Percentiles rank a stretch among this genome's conserved stretches.
phyloP scores from a whole-genome alignment of 2,797 vertebrate species.

The Lepus townsendii region DNA sequence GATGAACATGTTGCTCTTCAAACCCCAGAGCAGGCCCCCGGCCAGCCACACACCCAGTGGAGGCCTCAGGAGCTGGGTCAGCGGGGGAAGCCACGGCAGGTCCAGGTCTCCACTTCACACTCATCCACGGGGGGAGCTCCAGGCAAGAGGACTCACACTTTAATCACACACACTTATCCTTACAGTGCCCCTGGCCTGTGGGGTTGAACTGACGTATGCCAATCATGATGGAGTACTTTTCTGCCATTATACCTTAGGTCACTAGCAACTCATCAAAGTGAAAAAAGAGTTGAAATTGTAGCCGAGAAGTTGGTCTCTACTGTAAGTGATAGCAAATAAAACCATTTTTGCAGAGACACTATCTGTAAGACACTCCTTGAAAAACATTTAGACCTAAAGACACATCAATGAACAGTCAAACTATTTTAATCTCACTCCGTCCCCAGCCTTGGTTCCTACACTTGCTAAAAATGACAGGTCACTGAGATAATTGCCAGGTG shows the following conservation, averaged over 20 bases:
- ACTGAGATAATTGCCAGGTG: background rate
- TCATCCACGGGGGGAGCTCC: background rate
- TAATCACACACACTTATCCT: background rate
- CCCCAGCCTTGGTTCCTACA: conserved; percentile 12
- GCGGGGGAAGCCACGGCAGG: background rate
- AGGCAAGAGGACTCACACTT: background rate
- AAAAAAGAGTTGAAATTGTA: conserved; percentile 11
- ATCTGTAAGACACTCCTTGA: background rate
- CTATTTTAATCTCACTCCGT: background rate
- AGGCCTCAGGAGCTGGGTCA: background rate
- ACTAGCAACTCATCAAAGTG: conserved; percentile 35
- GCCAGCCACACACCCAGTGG: background rate
- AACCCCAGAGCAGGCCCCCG: background rate
- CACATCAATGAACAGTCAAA: background rate
- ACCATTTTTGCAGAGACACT: background rate
- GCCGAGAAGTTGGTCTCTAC: background rate
- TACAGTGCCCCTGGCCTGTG: background rate
- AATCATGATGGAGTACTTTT: background rate
- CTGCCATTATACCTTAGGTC: background rate
- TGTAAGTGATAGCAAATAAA: conserved; percentile 12
- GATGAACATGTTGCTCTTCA: background rate
- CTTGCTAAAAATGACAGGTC: conserved; percentile 3
- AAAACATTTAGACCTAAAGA: background rate
- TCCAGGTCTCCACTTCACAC: background rate
- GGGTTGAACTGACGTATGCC: background rate